Evolutionary conservation across 1,140 invertebrate species (phyloP).

Genomic region (Dysdera silvatica): DNA sequence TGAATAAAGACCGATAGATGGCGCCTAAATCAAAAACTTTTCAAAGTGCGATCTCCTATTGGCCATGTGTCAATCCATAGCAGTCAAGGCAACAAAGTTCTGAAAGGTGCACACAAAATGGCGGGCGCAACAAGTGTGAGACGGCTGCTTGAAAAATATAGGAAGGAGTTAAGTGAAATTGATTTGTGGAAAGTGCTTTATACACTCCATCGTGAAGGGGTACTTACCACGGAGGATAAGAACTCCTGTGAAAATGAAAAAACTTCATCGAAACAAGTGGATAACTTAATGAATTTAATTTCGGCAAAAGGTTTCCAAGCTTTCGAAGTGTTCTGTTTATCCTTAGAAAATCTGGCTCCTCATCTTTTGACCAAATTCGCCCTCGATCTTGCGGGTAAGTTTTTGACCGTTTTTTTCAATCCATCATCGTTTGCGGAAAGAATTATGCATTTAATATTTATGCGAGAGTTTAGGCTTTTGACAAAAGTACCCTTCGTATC

Average conservation of each 20-base stretch:
- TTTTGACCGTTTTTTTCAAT: too few species aligned
- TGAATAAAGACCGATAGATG: too few species aligned
- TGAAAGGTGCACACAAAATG: conserved; percentile 22
- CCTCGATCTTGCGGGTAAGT: conserved; percentile 23
- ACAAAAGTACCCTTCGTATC: too few species aligned
- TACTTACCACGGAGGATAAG: conserved; percentile 1
- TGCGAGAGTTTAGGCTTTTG: too few species aligned
- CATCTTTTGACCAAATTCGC: conserved; percentile 25
- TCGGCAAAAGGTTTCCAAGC: conserved; percentile 11
- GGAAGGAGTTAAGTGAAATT: conserved; percentile 18
- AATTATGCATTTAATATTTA: too few species aligned
- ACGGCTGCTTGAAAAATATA: conserved; percentile 16
- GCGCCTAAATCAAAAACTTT: too few species aligned
- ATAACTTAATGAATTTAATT: conserved; percentile 8
- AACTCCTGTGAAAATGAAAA: not conserved
- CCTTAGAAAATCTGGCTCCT: conserved; percentile 19
- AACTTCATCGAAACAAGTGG: not conserved
- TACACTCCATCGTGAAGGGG: conserved; percentile 10
- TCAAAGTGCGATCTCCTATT: too few species aligned
- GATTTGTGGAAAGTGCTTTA: conserved; percentile 1
- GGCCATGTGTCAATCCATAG: too few species aligned
- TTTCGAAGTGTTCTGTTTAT: conserved; percentile 22
- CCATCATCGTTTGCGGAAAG: not conserved
- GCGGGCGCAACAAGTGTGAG: conserved; percentile 20
- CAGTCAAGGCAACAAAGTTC: too few species aligned